Conservation (phyloP, 2,888 invertebrate genomes). For the Dione vanillae region DNA sequence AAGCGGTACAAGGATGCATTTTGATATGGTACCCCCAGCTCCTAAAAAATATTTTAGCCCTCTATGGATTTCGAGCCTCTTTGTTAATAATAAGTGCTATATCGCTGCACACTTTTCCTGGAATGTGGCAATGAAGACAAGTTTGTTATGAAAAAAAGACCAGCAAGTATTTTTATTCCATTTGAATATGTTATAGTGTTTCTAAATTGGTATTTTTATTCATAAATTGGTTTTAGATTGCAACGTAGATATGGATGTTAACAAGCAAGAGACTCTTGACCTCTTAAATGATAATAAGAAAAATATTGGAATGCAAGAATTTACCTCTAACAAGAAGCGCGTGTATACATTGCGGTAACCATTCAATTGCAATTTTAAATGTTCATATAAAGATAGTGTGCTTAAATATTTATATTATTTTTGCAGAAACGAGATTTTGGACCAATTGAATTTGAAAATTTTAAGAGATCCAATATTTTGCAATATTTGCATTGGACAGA, state of each 20-base stretch:
- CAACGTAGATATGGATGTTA: slow-evolving; percentile 51
- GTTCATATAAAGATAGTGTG: too few species aligned
- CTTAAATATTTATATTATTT: not conserved
- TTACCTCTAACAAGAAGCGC: slow-evolving; percentile 25
- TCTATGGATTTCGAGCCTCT: slow-evolving; percentile 86
- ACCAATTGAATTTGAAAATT: slow-evolving; percentile 75
- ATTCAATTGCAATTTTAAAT: not conserved
- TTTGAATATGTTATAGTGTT: slow-evolving; percentile 35
- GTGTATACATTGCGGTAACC: slow-evolving; percentile 36
- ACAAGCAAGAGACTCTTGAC: slow-evolving; percentile 57
- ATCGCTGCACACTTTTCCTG: slow-evolving; percentile 84
- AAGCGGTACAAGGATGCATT: slow-evolving; percentile 84
- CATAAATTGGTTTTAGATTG: slow-evolving; percentile 52
- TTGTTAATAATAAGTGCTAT: slow-evolving; percentile 84
- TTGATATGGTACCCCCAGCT: slow-evolving; percentile 85
- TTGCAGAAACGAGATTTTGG: slow-evolving; percentile 61
- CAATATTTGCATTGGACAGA: slow-evolving; percentile 85
- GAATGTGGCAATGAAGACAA: slow-evolving; percentile 84
- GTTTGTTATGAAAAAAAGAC: slow-evolving; percentile 52
- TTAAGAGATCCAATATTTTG: slow-evolving; percentile 81
- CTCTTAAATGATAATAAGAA: slow-evolving; percentile 52
- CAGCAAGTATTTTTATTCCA: slow-evolving; percentile 72
- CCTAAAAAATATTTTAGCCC: slow-evolving; percentile 74
- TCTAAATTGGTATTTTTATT: not conserved
- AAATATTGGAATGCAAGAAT: slow-evolving; percentile 26